Conservation (phyloP, 2,113 vertebrate species). For the Oryzias javanicus region DNA sequence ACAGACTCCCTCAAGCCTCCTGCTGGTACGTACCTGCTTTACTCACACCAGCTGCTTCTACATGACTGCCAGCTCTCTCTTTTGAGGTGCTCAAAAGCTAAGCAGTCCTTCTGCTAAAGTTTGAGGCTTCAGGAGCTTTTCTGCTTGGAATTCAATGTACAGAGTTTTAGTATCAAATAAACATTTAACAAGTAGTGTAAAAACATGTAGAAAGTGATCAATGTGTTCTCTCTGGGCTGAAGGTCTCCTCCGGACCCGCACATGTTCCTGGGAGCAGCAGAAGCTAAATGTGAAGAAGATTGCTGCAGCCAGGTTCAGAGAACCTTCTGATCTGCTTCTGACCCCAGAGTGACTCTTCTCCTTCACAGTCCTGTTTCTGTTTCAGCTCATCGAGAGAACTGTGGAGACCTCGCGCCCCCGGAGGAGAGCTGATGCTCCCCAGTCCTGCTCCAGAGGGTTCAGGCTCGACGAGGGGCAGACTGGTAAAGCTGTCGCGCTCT, state of each 20-base stretch:
- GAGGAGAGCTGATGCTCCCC: too few species aligned
- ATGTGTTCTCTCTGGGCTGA: not conserved
- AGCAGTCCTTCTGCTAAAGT: too few species aligned
- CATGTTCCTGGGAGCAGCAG: not conserved
- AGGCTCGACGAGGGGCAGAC: not conserved
- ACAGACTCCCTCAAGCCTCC: not conserved
- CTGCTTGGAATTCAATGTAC: not conserved
- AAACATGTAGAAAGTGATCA: too few species aligned
- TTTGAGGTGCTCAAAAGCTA: too few species aligned
- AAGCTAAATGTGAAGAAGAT: not conserved
- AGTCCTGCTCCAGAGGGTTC: too few species aligned
- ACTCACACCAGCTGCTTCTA: too few species aligned
- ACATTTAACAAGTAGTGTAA: too few species aligned
- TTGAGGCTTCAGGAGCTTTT: too few species aligned
- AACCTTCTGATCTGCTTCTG: too few species aligned
- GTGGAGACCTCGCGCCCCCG: not conserved
- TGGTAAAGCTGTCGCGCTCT: not conserved
- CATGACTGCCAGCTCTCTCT: not conserved
- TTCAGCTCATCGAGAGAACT: not conserved
- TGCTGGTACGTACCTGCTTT: conserved; percentile 21
- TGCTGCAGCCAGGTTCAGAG: not conserved
- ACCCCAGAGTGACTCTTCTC: too few species aligned
- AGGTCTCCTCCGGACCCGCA: conserved; percentile 13
- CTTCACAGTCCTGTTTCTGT: not conserved
- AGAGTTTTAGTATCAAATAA: not conserved